Conservation (phyloP, 2,113 vertebrate species). For the Gambusia affinis region DNA sequence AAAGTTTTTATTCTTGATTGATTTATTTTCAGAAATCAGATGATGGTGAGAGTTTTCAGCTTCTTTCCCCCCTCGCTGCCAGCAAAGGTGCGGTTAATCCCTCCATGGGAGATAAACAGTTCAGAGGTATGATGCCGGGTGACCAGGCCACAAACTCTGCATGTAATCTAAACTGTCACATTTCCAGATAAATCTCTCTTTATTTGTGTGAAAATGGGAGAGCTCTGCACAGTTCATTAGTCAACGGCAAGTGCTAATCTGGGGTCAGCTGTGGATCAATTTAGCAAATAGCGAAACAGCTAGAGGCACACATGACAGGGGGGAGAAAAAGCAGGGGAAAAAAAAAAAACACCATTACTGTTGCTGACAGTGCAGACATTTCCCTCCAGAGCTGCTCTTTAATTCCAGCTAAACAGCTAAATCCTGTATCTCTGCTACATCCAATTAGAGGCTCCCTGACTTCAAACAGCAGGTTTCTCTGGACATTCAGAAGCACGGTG, state of each 20-base stretch:
- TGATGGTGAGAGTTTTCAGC: not conserved
- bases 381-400: constrained; percentile 32
- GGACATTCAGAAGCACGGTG: constrained; percentile 25
- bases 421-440: constrained; percentile 64
- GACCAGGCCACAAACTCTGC: constrained; percentile 12
- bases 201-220: constrained; percentile 21
- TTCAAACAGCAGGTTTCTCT: constrained; percentile 27
- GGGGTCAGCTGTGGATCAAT: constrained; percentile 12
- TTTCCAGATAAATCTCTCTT: constrained; percentile 14
- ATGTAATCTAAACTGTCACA: constrained; percentile 28
- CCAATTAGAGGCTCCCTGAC: constrained; percentile 64
- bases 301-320: not conserved
- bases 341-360: not conserved
- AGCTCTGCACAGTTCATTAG: constrained; percentile 27
- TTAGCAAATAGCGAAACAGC: constrained; percentile 5
- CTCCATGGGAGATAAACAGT: not conserved
- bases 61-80: not conserved
- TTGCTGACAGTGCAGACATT: constrained; percentile 28
- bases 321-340: not conserved
- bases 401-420: constrained; percentile 68
- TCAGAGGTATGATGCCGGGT: not conserved
- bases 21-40: not conserved
- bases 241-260: constrained; percentile 26
- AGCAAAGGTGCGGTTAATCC: not conserved
- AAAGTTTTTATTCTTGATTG: not conserved